Conservation (phyloP, 2,888 invertebrate genomes). For the Pherbina coryleti region DNA sequence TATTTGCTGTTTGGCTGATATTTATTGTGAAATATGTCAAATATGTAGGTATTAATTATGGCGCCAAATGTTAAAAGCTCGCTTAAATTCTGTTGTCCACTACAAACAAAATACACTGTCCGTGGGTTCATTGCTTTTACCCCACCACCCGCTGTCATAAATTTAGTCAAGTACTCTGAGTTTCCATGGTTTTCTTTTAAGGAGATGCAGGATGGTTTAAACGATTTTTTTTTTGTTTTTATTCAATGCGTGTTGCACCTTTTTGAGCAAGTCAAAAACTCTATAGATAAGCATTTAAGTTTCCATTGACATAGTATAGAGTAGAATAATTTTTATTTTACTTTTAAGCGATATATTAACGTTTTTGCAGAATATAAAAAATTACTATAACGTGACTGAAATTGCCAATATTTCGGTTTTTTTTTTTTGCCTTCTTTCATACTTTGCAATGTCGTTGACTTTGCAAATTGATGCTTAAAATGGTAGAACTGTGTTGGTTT, state of each 20-base stretch:
- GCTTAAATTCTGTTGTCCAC: not conserved
- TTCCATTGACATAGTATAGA: not conserved
- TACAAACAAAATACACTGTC: not conserved
- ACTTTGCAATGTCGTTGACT: constrained; percentile 19
- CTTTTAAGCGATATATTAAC: not conserved
- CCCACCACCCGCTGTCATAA: not conserved
- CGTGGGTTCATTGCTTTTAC: not conserved
- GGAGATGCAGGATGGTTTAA: not conserved
- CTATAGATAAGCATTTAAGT: not conserved
- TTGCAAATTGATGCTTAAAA: not conserved
- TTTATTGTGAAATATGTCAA: constrained; percentile 20
- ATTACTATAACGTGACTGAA: constrained; percentile 18
- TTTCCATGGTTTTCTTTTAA: not conserved
- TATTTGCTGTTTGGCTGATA: not conserved
- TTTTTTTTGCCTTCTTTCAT: not conserved
- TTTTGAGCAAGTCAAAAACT: constrained; percentile 5
- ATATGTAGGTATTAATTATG: constrained; percentile 14
- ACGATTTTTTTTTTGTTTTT: not conserved
- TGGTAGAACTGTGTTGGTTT: not conserved
- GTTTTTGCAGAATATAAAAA: not conserved
- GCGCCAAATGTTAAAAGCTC: constrained; percentile 13
- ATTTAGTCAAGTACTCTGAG: not conserved
- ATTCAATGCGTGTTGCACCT: constrained; percentile 33
- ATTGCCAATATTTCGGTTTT: constrained; percentile 15
- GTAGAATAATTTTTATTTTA: not conserved